A percentile compares a stretch with the other conserved stretches of the same genome.
These are phyloP conservation scores for Pandemis heparana DNA, from an alignment of 2,888 invertebrate species.

Conservation along the genomic window DNA sequence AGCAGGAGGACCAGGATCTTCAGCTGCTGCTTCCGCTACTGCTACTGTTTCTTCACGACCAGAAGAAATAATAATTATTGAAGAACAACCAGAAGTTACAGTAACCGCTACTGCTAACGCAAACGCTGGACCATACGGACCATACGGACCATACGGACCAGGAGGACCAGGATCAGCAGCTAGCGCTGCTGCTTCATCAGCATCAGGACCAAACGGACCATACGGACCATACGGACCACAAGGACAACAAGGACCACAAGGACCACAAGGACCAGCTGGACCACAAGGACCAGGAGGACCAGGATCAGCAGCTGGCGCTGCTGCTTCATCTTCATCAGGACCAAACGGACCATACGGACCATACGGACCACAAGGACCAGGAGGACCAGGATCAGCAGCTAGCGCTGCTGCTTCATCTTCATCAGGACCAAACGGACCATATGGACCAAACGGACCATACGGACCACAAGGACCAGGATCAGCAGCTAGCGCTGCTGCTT, in stretches of 20 bases:
- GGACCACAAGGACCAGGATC: slow-evolving; percentile 24
- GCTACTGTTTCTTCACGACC: slow-evolving; percentile 8
- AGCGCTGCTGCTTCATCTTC: slow-evolving; percentile 11
- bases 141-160: background rate
- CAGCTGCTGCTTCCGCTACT: slow-evolving; percentile 11
- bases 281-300: slow-evolving; percentile 19
- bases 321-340: slow-evolving; percentile 12
- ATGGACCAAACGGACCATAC: slow-evolving; percentile 4
- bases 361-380: slow-evolving; percentile 12
- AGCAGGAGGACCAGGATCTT: slow-evolving; percentile 19
- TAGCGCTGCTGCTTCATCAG: no score
- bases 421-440: slow-evolving; percentile 22
- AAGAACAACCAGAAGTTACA: slow-evolving; percentile 23
- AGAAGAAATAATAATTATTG: slow-evolving; percentile 6
- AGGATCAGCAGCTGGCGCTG: slow-evolving; percentile 14
- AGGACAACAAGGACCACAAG: slow-evolving; percentile 1
- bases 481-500: slow-evolving; percentile 36
- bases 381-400: slow-evolving; percentile 21
- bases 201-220: background rate
- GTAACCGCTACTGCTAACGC: slow-evolving; percentile 39
- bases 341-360: slow-evolving; percentile 38
- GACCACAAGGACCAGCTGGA: slow-evolving; percentile 15
- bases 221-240: slow-evolving; percentile 9
- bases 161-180: slow-evolving; percentile 7
- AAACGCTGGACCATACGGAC: slow-evolving; percentile 2